Evolutionary conservation across 2,797 vertebrate genomes (phyloP).

Genomic region (Kryptolebias ocellatus): DNA sequence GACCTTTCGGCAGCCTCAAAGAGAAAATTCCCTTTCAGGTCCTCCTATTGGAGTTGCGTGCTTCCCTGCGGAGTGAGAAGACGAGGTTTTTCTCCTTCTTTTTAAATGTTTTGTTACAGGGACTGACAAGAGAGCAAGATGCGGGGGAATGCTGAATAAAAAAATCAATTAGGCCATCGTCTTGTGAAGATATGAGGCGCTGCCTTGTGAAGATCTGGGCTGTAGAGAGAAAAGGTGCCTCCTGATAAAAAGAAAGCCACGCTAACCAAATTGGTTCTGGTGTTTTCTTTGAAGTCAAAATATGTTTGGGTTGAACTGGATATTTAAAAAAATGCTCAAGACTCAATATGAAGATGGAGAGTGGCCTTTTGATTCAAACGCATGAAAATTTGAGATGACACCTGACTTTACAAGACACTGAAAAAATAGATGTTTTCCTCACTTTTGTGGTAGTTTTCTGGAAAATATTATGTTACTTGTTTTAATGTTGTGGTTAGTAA

Average conservation of each 20-base stretch:
- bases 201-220: constrained; percentile 76
- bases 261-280: constrained; percentile 81
- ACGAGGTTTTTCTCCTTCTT: constrained; percentile 63
- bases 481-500: too few relatives aligned
- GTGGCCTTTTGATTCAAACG: too few relatives aligned
- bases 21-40: constrained; percentile 71
- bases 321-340: constrained; percentile 5
- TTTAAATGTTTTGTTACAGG: constrained; percentile 82
- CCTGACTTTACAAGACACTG: too few relatives aligned
- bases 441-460: too few relatives aligned
- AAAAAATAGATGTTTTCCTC: too few relatives aligned
- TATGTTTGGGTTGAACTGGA: constrained; percentile 31
- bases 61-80: constrained; percentile 74
- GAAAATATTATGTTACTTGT: too few relatives aligned
- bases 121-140: constrained; percentile 80
- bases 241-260: constrained; percentile 64
- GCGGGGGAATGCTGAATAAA: constrained; percentile 81
- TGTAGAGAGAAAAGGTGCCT: constrained; percentile 66
- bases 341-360: neutral
- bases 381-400: too few relatives aligned
- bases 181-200: constrained; percentile 74
- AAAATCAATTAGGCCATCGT: constrained; percentile 89
- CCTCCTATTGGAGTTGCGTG: constrained; percentile 82
- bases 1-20: constrained; percentile 88
- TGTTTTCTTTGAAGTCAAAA: constrained; percentile 65